Percentiles rank a stretch among this genome's conserved stretches.
Evolutionary conservation across 1,140 invertebrate species (phyloP).

Genomic region (Euura saliciscinereae): DNA sequence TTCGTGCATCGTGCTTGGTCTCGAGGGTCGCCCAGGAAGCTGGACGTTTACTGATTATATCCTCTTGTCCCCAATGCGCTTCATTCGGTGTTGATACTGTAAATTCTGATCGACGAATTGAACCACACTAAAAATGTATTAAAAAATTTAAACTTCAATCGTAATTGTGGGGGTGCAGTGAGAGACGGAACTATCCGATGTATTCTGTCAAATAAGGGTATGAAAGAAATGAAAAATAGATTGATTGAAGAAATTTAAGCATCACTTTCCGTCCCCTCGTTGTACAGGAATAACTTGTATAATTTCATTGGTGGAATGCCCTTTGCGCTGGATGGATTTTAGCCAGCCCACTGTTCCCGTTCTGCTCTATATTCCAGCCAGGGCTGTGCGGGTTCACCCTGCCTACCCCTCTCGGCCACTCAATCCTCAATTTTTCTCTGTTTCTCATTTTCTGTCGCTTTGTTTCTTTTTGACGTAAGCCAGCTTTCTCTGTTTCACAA

Average conservation of each 20-base stretch:
- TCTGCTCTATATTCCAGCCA: neutral
- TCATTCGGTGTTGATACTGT: too few species aligned
- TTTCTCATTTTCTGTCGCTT: slow-evolving; percentile 2
- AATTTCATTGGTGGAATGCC: neutral
- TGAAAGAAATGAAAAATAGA: too few species aligned
- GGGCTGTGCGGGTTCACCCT: neutral
- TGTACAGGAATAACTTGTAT: neutral
- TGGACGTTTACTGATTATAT: too few species aligned
- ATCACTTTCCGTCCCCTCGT: too few species aligned
- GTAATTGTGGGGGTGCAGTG: too few species aligned
- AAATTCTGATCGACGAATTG: too few species aligned
- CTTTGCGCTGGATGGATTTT: neutral
- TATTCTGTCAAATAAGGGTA: too few species aligned
- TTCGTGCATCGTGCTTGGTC: neutral
- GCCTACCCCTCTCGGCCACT: slow-evolving; percentile 3
- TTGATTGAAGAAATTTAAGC: too few species aligned
- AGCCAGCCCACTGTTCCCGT: neutral
- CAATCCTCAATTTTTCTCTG: neutral
- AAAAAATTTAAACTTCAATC: too few species aligned
- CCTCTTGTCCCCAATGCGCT: too few species aligned
- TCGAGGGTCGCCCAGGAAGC: neutral
- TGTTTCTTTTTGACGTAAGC: slow-evolving; percentile 29
- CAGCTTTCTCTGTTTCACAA: slow-evolving; percentile 51
- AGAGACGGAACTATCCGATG: too few species aligned
- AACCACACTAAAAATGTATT: too few species aligned